These are phyloP conservation scores for Passer domesticus DNA, from an alignment of 2,113 vertebrate species.

Conservation along the genomic window DNA sequence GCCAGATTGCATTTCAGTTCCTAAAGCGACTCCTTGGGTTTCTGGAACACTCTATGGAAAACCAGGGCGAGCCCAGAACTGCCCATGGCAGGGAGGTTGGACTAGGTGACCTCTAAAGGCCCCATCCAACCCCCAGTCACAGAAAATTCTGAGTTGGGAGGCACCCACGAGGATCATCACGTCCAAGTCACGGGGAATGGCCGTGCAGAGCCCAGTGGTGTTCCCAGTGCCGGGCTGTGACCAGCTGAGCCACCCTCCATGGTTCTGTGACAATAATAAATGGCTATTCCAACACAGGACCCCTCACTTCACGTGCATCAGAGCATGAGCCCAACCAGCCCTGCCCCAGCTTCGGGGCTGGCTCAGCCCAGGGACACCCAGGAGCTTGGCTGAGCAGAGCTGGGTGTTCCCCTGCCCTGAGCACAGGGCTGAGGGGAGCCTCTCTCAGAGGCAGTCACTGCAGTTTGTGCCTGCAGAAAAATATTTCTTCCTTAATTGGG, in stretches of 20 bases:
- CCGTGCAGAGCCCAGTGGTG: not conserved
- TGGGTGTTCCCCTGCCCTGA: not conserved
- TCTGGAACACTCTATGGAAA: not conserved
- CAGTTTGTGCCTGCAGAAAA: not conserved
- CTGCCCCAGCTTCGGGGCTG: fast-evolving
- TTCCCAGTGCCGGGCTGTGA: fast-evolving
- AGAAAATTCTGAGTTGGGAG: not conserved
- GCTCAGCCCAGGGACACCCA: fast-evolving
- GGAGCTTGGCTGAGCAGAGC: fast-evolving
- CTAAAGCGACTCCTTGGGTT: not conserved
- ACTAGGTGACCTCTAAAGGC: fast-evolving
- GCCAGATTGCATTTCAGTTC: not conserved
- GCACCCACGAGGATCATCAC: not conserved
- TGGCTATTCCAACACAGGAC: fast-evolving
- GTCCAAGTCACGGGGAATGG: not conserved
- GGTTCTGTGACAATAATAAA: not conserved
- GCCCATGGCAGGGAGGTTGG: not conserved
- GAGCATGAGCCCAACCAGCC: not conserved
- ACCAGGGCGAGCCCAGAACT: not conserved
- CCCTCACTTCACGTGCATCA: fast-evolving
- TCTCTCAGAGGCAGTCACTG: fast-evolving
- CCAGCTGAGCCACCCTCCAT: fast-evolving
- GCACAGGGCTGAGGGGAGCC: not conserved
- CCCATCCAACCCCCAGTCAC: fast-evolving
- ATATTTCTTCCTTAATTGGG: not conserved